These are phyloP conservation scores for Conops quadrifasciatus DNA, from an alignment of 2,888 invertebrate species.

Conservation along the genomic window DNA sequence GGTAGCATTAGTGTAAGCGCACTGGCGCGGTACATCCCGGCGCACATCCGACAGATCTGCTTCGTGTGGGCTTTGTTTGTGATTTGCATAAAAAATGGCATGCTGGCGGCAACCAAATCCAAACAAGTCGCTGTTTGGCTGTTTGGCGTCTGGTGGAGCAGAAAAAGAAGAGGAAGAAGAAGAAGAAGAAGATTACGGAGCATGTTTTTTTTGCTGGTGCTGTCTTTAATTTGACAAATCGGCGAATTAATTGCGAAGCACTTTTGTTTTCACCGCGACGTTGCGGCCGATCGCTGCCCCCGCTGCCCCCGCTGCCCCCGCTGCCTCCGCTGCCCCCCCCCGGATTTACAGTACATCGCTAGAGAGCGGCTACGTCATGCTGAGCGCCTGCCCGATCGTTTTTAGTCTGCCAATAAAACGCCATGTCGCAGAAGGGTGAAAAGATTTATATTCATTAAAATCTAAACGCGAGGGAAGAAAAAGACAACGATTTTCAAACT, in stretches of 20 bases:
- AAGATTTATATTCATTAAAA: too few species aligned
- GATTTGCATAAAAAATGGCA: constrained; percentile 31
- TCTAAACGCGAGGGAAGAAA: too few species aligned
- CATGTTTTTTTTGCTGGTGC: neutral
- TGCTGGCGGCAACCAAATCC: neutral
- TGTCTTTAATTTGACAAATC: constrained; percentile 44
- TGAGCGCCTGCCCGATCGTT: constrained; percentile 17
- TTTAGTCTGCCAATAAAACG: too few species aligned
- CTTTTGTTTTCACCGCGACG: constrained; percentile 42
- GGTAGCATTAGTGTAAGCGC: constrained; percentile 25
- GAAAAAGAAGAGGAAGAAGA: neutral
- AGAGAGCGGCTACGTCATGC: constrained; percentile 23
- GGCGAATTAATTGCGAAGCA: constrained; percentile 47
- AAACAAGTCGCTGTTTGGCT: too few species aligned
- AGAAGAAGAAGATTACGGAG: neutral
- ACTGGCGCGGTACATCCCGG: neutral
- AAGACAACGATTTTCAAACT: too few species aligned
- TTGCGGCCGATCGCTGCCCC: neutral
- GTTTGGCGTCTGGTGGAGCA: neutral
- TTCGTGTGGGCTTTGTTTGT: constrained; percentile 23
- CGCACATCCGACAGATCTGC: neutral
- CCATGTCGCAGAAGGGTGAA: too few species aligned
- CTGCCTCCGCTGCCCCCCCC: too few species aligned
- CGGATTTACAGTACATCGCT: constrained; percentile 26
- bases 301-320: neutral